Evolutionary conservation across 2,888 invertebrate species (phyloP), one percentile per base, ranked within the genome.

Genomic region (Leptinotarsa juncta): DNA sequence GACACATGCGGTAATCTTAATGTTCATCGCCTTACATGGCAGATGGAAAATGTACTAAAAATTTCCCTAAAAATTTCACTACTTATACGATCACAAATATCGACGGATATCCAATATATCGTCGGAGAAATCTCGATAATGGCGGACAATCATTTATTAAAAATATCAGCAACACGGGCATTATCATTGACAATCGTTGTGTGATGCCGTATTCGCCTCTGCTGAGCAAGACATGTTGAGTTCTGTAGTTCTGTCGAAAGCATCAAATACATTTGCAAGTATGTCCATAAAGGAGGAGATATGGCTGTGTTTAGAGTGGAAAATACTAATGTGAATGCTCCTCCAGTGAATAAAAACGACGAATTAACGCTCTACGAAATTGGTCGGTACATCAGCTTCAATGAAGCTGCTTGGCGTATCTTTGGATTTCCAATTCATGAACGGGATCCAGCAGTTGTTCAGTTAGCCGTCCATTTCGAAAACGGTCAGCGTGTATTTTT

Each of bases 11-110:
- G 87, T 72, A 73, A 4, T 26, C 26, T 26, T 26, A 26, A 26
- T 26, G 7, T 32, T 7, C 32, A 32, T 84, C 83, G 65, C 86
- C 86, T 15, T 89, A 89, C 82, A 88, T 87, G 86, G 76, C 70
- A 51, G 83, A 86, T 76, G 85, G 84, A 70, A 84, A 84, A 77
- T 87, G 86, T 75, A 78, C 81, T 14, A 84, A 86, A 76, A 55
- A 75, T 20, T 81, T 60, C 66, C 81, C 81, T 16, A 65, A 65
- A 20, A 42, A 4, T 16, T 48, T 53, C 18, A 23, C 53, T 3
- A 32, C 65, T n/a, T 77, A 79, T 42, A 79, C 78, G 10, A 23
- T 68, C 20, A 78, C 75, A 48, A 32, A 51, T 50, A 55, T 48
- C n/a, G 75, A 79, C 26, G 78, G 79, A 20, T 79, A 78, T 71